Evolutionary conservation across 2,113 vertebrate species (phyloP), one percentile per base, ranked within the genome.

Genomic region (Gracilinanus agilis): DNA sequence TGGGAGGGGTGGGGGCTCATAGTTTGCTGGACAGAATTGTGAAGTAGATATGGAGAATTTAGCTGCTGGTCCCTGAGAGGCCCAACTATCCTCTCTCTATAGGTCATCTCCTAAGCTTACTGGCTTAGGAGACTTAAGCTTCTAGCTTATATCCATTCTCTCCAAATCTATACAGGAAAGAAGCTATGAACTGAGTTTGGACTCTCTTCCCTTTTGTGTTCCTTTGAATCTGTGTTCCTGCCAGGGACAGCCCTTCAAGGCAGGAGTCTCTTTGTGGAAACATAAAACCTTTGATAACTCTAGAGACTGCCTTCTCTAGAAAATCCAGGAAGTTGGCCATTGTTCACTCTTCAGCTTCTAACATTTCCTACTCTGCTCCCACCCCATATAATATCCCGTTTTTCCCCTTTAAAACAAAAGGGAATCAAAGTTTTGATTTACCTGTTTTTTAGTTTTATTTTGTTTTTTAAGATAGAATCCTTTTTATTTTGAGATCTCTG

Each of bases 401-500:
- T 91, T 90, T 40, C n/a, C 12, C 12, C 54, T 40, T 92, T 89
- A 49, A 34, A 93, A 89, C 6, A 67, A 55, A 96, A 49, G 96
- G 92, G 89, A 93, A 90, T 90, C 94, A 75, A 6, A 25, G 54
- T 94, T 95, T 95, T 96, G 91, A 95, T 95, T 67, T 97, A 90
- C 96, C 96, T 97, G 96, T 95, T 96, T 96, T 92, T 96, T 90
- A 24, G 1, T 67, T 67, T 83, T 16, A 7, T 40, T 29, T 23
- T 83, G 34, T 83, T 83, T 44, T 25, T 44, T 25, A 27, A 92
- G 91, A 61, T 95, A 34, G 61, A 90, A 91, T 95, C 94, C 90
- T 97, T 67, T 96, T 97, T 96, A 24, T 94, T 96, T 94, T 95
- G 96, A 96, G 95, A 93, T 11, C 88, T 92, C 49, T 96, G 95